Percentiles rank a stretch among this genome's conserved stretches.
phyloP scores from a whole-genome alignment of 2,797 vertebrate species.

The Fistularia tabacaria region DNA sequence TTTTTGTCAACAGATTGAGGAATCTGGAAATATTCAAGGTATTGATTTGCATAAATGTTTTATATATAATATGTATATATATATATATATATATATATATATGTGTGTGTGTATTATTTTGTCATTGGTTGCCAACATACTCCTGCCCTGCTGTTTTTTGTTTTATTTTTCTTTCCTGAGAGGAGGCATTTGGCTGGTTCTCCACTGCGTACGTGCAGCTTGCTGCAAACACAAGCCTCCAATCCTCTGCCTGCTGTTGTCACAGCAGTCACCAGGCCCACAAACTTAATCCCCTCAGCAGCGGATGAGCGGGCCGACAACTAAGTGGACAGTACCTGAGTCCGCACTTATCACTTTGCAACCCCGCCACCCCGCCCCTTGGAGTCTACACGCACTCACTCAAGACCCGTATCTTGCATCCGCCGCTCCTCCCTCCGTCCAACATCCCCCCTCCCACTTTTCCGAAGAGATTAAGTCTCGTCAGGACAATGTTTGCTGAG shows the following conservation, averaged over 20 bases:
- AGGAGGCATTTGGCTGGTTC: conserved; percentile 52
- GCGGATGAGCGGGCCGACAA: conserved; percentile 53
- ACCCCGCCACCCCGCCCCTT: too few species aligned
- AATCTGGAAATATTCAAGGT: too few species aligned
- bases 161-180: conserved; percentile 11
- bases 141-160: conserved; percentile 38
- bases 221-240: conserved; percentile 43
- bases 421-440: background rate
- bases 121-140: conserved; percentile 13
- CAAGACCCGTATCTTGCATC: conserved; percentile 13
- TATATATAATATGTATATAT: too few species aligned
- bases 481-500: background rate
- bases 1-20: conserved; percentile 3
- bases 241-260: conserved; percentile 55
- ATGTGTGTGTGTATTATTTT: too few species aligned
- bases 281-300: conserved; percentile 61
- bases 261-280: conserved; percentile 52
- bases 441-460: background rate
- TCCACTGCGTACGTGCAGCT: conserved; percentile 63
- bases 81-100: too few species aligned
- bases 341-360: conserved; percentile 42
- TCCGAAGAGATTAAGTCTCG: conserved; percentile 7
- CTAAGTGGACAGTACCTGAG: conserved; percentile 49
- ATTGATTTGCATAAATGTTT: too few species aligned
- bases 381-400: too few species aligned